Base-by-base conservation (phyloP, 2,888 invertebrate genomes). In the Pseudolycoriella hygida region DNA sequence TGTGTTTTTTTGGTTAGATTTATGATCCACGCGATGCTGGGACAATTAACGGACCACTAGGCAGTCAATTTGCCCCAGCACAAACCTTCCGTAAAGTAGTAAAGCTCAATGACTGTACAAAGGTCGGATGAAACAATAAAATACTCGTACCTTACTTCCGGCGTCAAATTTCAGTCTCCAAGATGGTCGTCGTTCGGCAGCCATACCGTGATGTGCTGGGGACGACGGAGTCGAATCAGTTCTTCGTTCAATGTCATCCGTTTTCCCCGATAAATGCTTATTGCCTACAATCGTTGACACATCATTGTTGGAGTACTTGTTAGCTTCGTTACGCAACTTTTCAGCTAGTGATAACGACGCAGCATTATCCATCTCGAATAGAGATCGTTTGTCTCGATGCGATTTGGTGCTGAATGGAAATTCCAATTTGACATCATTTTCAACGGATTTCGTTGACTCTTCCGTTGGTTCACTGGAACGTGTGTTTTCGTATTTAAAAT, bases 161-260 rank as follows among this genome's bases (percentile, higher is more conserved):
- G 85, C 83, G 73, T 89, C 88, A 67, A 88, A 80, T 64, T 83
- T 78, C 59, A 90, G 74, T 65, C 89, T 78, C 90, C 90, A 90
- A 55, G 89, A 89, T 38, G 90, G 89, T 60, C 89, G 79, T 55
- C 88, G 76, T 67, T 89, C 89, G 31, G 61, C 59, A 49, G 57
- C 52, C 18, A 44, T 49, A 25, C 25, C 25, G 46, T 53, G 50
- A 42, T 53, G 53, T 17, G 44, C 30, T 25, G 43, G 34, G 17
- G 44, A 17, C 18, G 31, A 40, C 30, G 47, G 41, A 10, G 46
- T 32, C 18, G 48, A 31, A 14, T 39, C 34, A 19, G 31, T 32
- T 25, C 11, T 46, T 15, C 43, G 42, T n/a, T 46, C 34, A 38
- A 41, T 48, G 1, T 42, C 25, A 34, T 46, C 48, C 14, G 43